Conservation (phyloP, 1,140 invertebrate species). For the Psilanteris sp. region DNA sequence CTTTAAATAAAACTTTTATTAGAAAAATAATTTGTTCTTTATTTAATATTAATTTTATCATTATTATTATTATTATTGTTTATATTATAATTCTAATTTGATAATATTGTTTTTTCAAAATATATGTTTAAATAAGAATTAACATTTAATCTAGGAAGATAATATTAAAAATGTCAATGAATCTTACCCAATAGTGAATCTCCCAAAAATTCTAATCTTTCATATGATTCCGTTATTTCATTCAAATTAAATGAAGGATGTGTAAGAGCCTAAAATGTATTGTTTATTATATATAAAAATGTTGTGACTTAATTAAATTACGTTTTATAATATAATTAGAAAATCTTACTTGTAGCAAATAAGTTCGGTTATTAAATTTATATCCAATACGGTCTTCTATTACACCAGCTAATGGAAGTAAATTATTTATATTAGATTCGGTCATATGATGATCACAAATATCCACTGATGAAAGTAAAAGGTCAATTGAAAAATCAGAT, state of each 20-base stretch:
- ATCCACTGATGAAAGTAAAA: constrained; percentile 63
- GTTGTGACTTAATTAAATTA: too few species aligned
- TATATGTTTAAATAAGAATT: too few species aligned
- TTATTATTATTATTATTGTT: too few species aligned
- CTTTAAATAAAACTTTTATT: too few species aligned
- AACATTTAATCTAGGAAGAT: too few species aligned
- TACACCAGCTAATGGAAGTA: constrained; percentile 74
- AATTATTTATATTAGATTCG: constrained; percentile 73
- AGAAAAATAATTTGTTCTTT: too few species aligned
- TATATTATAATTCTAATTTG: too few species aligned
- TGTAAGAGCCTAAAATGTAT: constrained; percentile 95
- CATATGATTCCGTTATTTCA: constrained; percentile 93
- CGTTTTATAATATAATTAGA: constrained; percentile 78
- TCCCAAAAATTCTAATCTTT: constrained; percentile 75
- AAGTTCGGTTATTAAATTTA: constrained; percentile 83
- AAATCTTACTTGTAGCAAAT: constrained; percentile 78
- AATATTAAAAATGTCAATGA: background rate
- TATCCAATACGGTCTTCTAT: constrained; percentile 85
- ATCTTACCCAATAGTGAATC: constrained; percentile 24
- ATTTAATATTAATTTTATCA: too few species aligned
- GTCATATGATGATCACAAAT: constrained; percentile 71
- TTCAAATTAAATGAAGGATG: constrained; percentile 95
- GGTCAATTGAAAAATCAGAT: constrained; percentile 69
- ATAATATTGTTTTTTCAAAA: too few species aligned
- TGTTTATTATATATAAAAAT: too few species aligned